A percentile compares a stretch with the other conserved stretches of the same genome.
Conservation (phyloP, 2,888 invertebrate species). For the Sinelater perroti region DNA sequence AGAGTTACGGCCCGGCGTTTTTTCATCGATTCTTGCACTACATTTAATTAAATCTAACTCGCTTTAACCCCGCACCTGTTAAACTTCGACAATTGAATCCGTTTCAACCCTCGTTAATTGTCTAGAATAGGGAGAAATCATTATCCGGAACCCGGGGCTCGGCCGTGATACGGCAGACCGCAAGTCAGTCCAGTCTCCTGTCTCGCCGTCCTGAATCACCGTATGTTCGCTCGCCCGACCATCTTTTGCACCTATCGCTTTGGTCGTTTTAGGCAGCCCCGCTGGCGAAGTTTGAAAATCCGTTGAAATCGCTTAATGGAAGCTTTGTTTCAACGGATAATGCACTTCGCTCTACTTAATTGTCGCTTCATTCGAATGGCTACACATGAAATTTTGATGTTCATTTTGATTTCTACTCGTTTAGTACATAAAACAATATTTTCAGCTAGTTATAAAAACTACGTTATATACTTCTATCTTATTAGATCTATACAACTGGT, state of each 20-base stretch:
- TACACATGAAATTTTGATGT: too few species aligned
- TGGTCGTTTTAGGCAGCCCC: constrained; percentile 18
- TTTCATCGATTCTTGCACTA: constrained; percentile 41
- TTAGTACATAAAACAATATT: too few species aligned
- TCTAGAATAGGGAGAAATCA: constrained; percentile 60
- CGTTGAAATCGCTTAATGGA: too few species aligned
- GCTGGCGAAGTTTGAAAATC: background rate
- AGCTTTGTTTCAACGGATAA: too few species aligned
- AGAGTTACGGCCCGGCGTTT: constrained; percentile 38
- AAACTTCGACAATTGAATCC: constrained; percentile 61
- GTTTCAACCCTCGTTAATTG: constrained; percentile 62
- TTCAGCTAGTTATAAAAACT: too few species aligned
- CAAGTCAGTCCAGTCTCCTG: constrained; percentile 53
- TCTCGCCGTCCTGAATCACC: constrained; percentile 37
- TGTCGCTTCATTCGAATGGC: too few species aligned
- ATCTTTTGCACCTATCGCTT: constrained; percentile 22
- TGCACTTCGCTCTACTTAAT: too few species aligned
- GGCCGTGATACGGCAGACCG: constrained; percentile 57
- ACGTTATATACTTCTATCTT: too few species aligned
- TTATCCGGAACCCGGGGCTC: constrained; percentile 55
- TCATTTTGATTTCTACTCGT: too few species aligned
- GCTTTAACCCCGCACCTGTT: constrained; percentile 60
- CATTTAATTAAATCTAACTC: constrained; percentile 58
- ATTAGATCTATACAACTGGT: too few species aligned
- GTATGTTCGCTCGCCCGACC: constrained; percentile 25